Conservation (phyloP, 2,888 invertebrate species). For the Parnassius smintheus region DNA sequence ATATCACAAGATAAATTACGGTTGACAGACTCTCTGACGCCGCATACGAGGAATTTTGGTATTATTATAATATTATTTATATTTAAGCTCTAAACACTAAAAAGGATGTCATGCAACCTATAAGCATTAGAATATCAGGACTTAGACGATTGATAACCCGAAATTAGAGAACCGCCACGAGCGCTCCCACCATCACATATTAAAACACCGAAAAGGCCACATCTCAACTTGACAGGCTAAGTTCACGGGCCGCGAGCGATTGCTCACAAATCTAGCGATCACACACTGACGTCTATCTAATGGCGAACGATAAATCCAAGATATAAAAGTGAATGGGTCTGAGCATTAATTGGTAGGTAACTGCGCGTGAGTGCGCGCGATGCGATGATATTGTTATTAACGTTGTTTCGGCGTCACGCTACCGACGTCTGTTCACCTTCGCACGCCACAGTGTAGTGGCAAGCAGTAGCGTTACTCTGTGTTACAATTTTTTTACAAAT, state of each 20-base stretch:
- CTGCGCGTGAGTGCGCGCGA: slow-evolving; percentile 40
- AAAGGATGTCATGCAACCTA: too few species aligned
- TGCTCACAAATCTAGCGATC: slow-evolving; percentile 22
- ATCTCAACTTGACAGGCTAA: slow-evolving; percentile 19
- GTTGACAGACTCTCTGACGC: too few species aligned
- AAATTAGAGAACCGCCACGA: slow-evolving; percentile 4
- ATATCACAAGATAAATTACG: too few species aligned
- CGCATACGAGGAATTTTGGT: too few species aligned
- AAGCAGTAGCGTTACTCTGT: neutral
- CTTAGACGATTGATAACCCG: slow-evolving; percentile 2
- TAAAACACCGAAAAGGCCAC: slow-evolving; percentile 10
- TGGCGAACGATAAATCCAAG: slow-evolving; percentile 23
- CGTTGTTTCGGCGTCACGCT: slow-evolving; percentile 36
- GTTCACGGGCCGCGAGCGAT: slow-evolving; percentile 21
- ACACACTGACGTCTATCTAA: slow-evolving; percentile 12
- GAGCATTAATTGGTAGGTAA: slow-evolving; percentile 60
- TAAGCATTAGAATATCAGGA: too few species aligned
- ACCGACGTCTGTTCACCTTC: slow-evolving; percentile 20
- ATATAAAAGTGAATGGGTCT: slow-evolving; percentile 36
- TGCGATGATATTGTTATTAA: slow-evolving; percentile 45
- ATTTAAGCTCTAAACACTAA: too few species aligned
- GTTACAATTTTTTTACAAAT: too few species aligned
- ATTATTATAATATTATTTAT: too few species aligned
- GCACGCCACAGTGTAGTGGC: slow-evolving; percentile 16
- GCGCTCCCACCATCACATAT: slow-evolving; percentile 5